Percentiles rank a stretch among this genome's conserved stretches.
Conservation (phyloP, 2,113 vertebrate genomes). For the Anhinga anhinga region DNA sequence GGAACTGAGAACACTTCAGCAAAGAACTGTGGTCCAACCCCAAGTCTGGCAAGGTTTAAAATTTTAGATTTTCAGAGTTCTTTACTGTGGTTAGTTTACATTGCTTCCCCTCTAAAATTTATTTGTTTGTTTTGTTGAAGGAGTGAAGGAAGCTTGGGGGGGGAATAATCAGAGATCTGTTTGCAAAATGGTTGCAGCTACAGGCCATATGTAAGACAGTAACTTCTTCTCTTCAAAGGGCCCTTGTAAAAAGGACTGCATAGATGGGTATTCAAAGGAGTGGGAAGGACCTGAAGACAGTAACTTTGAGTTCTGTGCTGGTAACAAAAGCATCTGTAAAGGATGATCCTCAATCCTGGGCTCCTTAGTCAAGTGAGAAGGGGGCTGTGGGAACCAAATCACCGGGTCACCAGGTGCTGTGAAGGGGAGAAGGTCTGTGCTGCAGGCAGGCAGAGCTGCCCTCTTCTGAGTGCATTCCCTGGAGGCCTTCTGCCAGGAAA, state of each 20-base stretch:
- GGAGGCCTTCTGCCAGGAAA: neutral
- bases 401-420: neutral
- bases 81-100: neutral
- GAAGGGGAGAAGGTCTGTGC: no score
- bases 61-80: neutral
- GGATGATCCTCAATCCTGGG: neutral
- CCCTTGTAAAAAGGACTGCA: neutral
- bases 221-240: neutral
- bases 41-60: neutral
- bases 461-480: neutral
- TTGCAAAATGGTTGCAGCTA: neutral
- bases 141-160: neutral
- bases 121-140: neutral
- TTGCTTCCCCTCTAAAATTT: neutral
- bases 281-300: neutral
- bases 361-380: neutral
- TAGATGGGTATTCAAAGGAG: neutral
- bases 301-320: fast-evolving
- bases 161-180: neutral
- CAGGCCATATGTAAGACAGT: neutral
- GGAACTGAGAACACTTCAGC: neutral
- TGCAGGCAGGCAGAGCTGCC: neutral
- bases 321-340: neutral
- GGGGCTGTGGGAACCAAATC: neutral
- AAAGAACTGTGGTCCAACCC: neutral